Base-by-base conservation (phyloP, 2,797 vertebrate genomes). In the Moxostoma hubbsi region DNA sequence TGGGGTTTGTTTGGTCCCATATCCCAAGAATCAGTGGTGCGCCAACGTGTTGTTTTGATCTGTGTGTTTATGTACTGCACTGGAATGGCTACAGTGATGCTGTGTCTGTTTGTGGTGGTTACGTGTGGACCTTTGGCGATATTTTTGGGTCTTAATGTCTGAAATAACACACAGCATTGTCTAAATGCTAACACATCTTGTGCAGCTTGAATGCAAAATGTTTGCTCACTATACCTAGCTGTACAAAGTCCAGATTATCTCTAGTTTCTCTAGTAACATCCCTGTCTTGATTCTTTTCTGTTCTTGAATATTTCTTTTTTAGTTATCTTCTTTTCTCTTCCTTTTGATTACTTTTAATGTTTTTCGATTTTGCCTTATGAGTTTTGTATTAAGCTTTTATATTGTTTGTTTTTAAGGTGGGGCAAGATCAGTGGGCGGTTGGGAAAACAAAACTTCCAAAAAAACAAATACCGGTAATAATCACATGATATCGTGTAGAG, bases 391-490 rank as follows among this genome's bases (percentile, higher is more conserved):
- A 18, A 66, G 11, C 7, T 16, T 62, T 47, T 36, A 16, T 51
- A 5, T 16, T 62, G 13, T 46, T 18, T 53, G 9, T 55, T 65
- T 12, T 64, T 50, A 75, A 79, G 73, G 80, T 67, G 46, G 65
- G 84, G 10, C 73, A 71, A 67, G 83, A 82, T 43, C 86, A 75
- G 54, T 87, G 68, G 88, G 86, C 83, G 65, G 68, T 86, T 64
- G 83, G 81, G 79, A 86, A 85, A 81, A 49, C 43, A 57, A 69
- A 70, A 70, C n/a, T 50, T 51, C 5, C 74, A 89, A 65, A 86
- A 89, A 85, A 87, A 88, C 83, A 83, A 11, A 36, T 62, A 18
- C 90, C 89, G 86, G 77, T 78, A 62, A 72, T 85, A 66, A 47
- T 18, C 54, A 54, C 74, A 16, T 84, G 88, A n/a, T 12, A 81